phyloP scores from a whole-genome alignment of 2,113 vertebrate species.

The Chlorodrepanis virens region DNA sequence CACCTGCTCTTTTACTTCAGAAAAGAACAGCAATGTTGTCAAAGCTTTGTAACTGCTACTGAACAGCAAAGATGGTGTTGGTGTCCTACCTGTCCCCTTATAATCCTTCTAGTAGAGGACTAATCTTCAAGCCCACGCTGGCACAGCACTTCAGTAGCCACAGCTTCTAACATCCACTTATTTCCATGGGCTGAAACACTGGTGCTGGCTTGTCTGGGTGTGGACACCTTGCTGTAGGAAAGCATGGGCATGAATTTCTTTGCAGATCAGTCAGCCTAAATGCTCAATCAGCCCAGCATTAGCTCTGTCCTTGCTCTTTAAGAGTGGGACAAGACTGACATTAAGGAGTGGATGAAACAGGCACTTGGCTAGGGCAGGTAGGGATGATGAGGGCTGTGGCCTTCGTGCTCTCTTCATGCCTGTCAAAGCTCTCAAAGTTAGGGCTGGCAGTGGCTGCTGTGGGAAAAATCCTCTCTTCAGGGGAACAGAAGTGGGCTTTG shows the following conservation, averaged over 20 bases:
- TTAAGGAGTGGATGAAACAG: not conserved
- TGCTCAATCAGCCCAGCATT: not conserved
- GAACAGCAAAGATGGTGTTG: not conserved
- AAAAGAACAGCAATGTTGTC: not conserved
- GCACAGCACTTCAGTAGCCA: not conserved
- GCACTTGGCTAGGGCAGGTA: not conserved
- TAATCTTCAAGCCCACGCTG: not conserved
- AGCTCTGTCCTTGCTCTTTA: not conserved
- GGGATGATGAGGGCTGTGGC: not conserved
- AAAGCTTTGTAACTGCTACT: not conserved
- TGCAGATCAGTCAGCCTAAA: not conserved
- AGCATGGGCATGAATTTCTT: not conserved
- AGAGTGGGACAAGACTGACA: not conserved
- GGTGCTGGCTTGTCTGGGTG: not conserved
- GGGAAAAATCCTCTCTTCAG: not conserved
- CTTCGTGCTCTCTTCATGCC: not conserved
- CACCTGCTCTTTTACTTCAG: not conserved
- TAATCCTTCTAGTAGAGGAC: not conserved
- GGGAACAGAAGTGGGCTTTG: not conserved
- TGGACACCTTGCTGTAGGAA: not conserved
- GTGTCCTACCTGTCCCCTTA: not conserved
- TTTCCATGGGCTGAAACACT: not conserved
- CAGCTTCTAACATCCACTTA: not conserved
- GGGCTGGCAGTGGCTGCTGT: not conserved
- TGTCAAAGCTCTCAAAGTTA: not conserved